Evolutionary conservation across 2,113 vertebrate genomes (phyloP).

Genomic region (Microtus pennsylvanicus): DNA sequence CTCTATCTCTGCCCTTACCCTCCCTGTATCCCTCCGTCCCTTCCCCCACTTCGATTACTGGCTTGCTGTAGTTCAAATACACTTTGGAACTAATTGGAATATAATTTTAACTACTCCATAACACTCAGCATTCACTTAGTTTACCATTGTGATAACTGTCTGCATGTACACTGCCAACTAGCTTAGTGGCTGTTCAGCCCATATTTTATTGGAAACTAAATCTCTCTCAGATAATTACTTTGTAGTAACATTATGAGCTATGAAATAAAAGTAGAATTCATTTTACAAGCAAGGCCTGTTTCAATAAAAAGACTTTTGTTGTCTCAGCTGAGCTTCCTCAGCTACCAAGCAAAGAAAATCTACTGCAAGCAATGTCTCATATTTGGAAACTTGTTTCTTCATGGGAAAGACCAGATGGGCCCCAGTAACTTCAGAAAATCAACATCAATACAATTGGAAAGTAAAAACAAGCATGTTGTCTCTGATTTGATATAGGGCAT

Average conservation of each 20-base stretch:
- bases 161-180: neutral
- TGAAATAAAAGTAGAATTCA: slow-evolving; percentile 49
- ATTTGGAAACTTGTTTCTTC: neutral
- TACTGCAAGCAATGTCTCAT: neutral
- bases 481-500: neutral
- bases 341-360: slow-evolving; percentile 8
- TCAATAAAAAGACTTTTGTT: slow-evolving; percentile 64
- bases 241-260: slow-evolving; percentile 69
- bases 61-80: neutral
- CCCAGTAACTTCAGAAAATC: neutral
- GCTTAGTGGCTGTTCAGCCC: slow-evolving; percentile 14
- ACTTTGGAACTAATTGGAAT: neutral
- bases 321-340: slow-evolving; percentile 36
- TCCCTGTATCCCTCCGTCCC: too few species aligned
- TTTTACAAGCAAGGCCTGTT: slow-evolving; percentile 60
- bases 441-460: neutral
- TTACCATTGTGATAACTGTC: neutral
- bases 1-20: neutral
- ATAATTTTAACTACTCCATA: slow-evolving; percentile 22
- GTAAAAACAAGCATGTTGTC: neutral
- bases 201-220: slow-evolving; percentile 63
- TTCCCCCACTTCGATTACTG: neutral
- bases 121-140: neutral
- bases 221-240: slow-evolving; percentile 69
- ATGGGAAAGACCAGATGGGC: neutral